phyloP scores from a whole-genome alignment of 2,113 vertebrate species.

The Pao palembangensis region DNA sequence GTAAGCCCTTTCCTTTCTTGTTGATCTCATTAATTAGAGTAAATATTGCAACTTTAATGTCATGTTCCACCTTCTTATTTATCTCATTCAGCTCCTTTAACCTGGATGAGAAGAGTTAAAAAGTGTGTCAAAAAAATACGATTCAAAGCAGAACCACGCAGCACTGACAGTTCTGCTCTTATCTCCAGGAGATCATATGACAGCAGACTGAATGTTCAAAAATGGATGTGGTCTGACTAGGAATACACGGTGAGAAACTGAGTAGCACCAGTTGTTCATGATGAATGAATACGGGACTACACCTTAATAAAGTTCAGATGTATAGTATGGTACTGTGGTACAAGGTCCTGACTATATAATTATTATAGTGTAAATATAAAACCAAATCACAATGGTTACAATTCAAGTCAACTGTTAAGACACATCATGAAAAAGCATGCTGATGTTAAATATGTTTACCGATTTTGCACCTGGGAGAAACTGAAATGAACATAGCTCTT shows the following conservation, averaged over 20 bases:
- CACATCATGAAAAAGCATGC: background rate
- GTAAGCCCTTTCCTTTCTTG: conserved; percentile 96
- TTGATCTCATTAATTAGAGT: conserved; percentile 99
- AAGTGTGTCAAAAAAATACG: background rate
- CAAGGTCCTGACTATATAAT: no score
- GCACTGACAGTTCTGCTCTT: no score
- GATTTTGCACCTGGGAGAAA: conserved; percentile 92
- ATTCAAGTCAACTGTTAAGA: background rate
- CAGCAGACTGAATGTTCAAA: no score
- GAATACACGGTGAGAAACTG: no score
- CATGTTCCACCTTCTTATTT: conserved; percentile 95
- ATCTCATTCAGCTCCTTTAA: conserved; percentile 97
- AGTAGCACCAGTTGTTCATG: no score
- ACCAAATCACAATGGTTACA: no score
- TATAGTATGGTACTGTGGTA: no score
- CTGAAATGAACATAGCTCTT: conserved; percentile 96
- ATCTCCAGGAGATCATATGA: no score
- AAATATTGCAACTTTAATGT: conserved; percentile 99
- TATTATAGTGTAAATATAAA: no score
- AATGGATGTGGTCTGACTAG: no score
- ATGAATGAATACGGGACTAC: no score
- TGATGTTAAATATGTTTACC: conserved; percentile 66
- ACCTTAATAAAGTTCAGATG: no score
- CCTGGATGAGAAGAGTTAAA: conserved; percentile 70
- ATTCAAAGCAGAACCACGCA: background rate